Base-by-base conservation (phyloP, 2,113 vertebrate species). In the Asarcornis scutulata region DNA sequence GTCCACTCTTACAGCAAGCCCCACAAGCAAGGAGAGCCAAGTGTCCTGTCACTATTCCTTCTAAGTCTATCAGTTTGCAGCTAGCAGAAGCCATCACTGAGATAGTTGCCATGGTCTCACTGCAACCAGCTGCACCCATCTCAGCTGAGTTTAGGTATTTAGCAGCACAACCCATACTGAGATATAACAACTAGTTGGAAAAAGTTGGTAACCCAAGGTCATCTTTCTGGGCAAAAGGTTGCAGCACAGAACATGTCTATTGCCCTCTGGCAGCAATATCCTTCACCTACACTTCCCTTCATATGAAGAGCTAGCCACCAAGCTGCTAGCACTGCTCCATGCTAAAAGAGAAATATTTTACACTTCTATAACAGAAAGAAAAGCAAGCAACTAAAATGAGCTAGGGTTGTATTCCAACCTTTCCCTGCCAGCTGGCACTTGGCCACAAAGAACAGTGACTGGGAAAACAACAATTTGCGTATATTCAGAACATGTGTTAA, bases 1-100 rank as follows among this genome's bases (percentile, higher is more conserved):
- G 4, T 4, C 2, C 12, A 1, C 2, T 4, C 4, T 2, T 2
- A 4, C 31, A 12, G 42, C 36, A 12, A 36, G 1, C 5, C 25
- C 42, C 23, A 1, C n/a, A 3, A 5, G 72, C 5, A 0, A 6
- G 27, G 21, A 46, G 27, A 21, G 66, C 55, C 66, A 29, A 20
- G n/a, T 2, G 15, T 29, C 67, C 26, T 4, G 2, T 2, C 55
- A 11, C 16, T 2, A 4, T 17, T 21, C 16, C 56, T 38, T 5
- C 3, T 6, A 6, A 11, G 18, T 7, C 66, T 26, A 0, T 4
- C 14, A 0, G 10, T 11, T 3, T 36, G 56, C n/a, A 12, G 52
- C 17, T 6, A 13, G 38, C 66, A 22, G 46, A 32, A 18, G 14
- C 34, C 18, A 3, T 3, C 11, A 7, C 31, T 2, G 36, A 25